Evolutionary conservation across 1,140 invertebrate species (phyloP).

Genomic region (Ceratoteleas bidentatus): DNA sequence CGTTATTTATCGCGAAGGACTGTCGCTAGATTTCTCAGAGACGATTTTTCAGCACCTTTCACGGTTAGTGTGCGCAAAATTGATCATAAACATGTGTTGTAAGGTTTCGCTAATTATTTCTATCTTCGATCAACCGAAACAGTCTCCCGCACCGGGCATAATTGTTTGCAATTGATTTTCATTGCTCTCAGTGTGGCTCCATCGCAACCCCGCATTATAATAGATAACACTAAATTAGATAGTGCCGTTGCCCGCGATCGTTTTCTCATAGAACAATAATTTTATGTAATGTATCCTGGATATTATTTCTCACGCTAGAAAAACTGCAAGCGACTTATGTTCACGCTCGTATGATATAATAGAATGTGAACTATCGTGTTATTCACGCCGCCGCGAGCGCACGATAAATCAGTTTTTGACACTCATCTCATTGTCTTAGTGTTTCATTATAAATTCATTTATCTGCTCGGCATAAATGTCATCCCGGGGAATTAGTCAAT

Average conservation of each 20-base stretch:
- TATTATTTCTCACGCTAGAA: constrained; percentile 59
- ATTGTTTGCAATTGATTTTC: constrained; percentile 51
- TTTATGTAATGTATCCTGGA: constrained; percentile 60
- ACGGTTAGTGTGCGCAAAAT: constrained; percentile 4
- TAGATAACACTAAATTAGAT: constrained; percentile 59
- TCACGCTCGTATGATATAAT: constrained; percentile 50
- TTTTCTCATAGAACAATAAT: constrained; percentile 60
- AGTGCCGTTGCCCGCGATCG: constrained; percentile 35
- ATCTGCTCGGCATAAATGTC: constrained; percentile 37
- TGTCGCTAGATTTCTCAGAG: not conserved
- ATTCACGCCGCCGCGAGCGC: constrained; percentile 31
- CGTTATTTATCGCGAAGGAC: not conserved
- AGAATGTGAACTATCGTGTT: constrained; percentile 53
- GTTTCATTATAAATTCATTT: constrained; percentile 45
- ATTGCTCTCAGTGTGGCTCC: constrained; percentile 23
- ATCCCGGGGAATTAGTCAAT: constrained; percentile 24
- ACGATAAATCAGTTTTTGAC: constrained; percentile 57
- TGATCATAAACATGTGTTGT: constrained; percentile 25
- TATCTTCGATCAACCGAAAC: constrained; percentile 37
- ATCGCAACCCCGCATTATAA: constrained; percentile 37
- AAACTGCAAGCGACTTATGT: constrained; percentile 35
- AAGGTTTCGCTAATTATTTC: constrained; percentile 44
- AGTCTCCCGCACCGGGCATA: constrained; percentile 23
- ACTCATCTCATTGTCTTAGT: constrained; percentile 50
- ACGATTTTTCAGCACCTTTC: not conserved